These are phyloP conservation scores for Oxyruncus cristatus DNA, from an alignment of 2,113 vertebrate species.

Conservation along the genomic window DNA sequence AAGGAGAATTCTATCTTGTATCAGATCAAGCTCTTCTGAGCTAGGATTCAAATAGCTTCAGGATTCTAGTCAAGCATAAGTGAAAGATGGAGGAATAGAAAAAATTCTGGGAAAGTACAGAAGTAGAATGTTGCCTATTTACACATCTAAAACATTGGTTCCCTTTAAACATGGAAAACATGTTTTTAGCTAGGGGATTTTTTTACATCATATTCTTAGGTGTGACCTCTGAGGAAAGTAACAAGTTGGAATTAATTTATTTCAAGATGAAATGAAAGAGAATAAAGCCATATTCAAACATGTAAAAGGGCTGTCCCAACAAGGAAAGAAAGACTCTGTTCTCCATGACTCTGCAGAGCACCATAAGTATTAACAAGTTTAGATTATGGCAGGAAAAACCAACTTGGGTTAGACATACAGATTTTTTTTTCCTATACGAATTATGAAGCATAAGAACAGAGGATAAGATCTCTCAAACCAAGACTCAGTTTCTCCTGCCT, in stretches of 20 bases:
- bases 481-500: not conserved
- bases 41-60: not conserved
- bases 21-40: not conserved
- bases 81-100: not conserved
- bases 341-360: not conserved
- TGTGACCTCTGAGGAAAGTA: not conserved
- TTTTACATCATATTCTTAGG: not conserved
- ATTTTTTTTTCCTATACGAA: not conserved
- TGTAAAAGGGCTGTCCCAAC: not conserved
- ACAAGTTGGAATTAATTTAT: not conserved
- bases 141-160: not conserved
- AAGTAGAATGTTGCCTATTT: not conserved
- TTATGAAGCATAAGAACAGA: not conserved
- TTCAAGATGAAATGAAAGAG: not conserved
- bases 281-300: not conserved
- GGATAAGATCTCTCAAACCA: not conserved
- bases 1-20: not conserved
- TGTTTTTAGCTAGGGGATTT: not conserved
- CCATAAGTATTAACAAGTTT: not conserved
- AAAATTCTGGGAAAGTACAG: not conserved
- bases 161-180: not conserved
- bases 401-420: not conserved
- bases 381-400: not conserved
- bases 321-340: not conserved
- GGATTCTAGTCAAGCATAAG: not conserved